These are phyloP conservation scores for Anolis carolinensis DNA, from an alignment of 2,113 vertebrate species.

Conservation along the genomic window DNA sequence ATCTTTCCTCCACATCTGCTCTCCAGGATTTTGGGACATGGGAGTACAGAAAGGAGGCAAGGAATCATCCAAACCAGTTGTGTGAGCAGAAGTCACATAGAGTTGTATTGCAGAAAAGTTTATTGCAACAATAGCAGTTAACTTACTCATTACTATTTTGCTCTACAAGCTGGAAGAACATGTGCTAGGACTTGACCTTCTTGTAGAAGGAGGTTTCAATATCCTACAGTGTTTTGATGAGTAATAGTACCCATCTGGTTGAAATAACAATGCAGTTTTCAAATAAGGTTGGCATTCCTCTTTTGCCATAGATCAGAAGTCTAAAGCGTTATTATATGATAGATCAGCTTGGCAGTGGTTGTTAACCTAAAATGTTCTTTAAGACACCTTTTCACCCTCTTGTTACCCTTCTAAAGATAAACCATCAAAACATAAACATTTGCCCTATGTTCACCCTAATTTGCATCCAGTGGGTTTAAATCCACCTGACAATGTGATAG, in stretches of 20 bases:
- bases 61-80: too few relatives aligned
- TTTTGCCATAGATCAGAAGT: slow-evolving; percentile 1
- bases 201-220: neutral
- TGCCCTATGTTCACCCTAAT: neutral
- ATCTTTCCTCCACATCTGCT: too few relatives aligned
- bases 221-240: neutral
- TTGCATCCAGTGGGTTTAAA: neutral
- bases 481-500: neutral
- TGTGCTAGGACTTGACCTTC: neutral
- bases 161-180: neutral
- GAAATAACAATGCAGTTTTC: slow-evolving; percentile 1
- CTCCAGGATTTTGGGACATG: too few relatives aligned
- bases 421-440: neutral
- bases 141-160: neutral
- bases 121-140: neutral
- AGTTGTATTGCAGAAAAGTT: too few relatives aligned
- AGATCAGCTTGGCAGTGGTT: neutral
- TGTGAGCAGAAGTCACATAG: too few relatives aligned
- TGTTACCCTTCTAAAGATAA: neutral
- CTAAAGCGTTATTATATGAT: neutral
- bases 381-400: too few relatives aligned
- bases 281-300: neutral
- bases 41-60: too few relatives aligned
- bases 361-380: too few relatives aligned
- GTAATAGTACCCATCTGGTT: neutral